Evolutionary conservation across 2,888 invertebrate genomes (phyloP), one percentile per base, ranked within the genome.

Genomic region (Periphyllus acericola): DNA sequence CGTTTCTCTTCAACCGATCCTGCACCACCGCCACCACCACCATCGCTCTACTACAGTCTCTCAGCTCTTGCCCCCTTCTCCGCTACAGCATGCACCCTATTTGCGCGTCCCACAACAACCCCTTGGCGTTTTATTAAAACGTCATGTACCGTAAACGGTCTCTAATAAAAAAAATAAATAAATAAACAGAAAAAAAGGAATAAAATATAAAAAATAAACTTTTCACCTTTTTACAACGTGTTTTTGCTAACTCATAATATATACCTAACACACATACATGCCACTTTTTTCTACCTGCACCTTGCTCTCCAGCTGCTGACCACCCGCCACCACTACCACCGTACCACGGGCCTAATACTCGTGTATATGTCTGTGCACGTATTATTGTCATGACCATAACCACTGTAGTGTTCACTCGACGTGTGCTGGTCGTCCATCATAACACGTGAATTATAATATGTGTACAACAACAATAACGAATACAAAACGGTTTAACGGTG

Each of bases 101-200:
- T 55, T 78, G 21, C 8, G 21, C 17, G 32, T 71, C 17, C 71
- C 52, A 66, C 82, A 52, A 71, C 68, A 68, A 68, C 82, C 83
- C 83, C 74, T 83, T 29, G 83, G 36, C 55, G 32, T 83, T 83
- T 74, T 83, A 83, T 83, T 83, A 60, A 83, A 83, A 83, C 83
- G 74, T 83, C 83, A 72, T 72, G 82, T 82, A 82, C 36, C 71
- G 71, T 82, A 82, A 82, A 82, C 82, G 74, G 74, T 74, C 55
- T 55, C 83, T 60, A 74, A 83, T 83, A 83, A 83, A 72, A 83
- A 82, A 60, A 60, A 60, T 25, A 60, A 60, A 60, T 40, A 81
- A 55, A 75, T 60, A 60, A 60, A 60, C n/a, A 81, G 32, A 75
- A 25, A 80, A 52, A 78, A 78, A 78, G 29, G 25, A 78, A 78